phyloP scores from a whole-genome alignment of 2,113 vertebrate genomes.

The Formicarius rufipectus region DNA sequence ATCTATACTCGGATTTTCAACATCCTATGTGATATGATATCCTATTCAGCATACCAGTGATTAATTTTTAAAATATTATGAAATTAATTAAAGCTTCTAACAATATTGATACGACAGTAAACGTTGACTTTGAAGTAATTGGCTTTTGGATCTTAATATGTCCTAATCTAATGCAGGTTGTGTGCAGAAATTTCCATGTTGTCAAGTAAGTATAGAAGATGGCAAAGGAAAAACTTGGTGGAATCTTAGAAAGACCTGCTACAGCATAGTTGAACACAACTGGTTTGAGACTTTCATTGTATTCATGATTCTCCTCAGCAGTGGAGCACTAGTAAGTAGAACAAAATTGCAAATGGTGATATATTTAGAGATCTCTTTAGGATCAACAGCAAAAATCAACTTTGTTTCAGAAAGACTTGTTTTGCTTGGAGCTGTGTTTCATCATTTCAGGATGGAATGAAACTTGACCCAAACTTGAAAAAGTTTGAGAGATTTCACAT shows the following conservation, averaged over 20 bases:
- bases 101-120: not conserved
- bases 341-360: not conserved
- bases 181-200: conserved; percentile 84
- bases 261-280: conserved; percentile 94
- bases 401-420: not conserved
- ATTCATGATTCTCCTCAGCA: conserved; percentile 98
- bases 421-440: not conserved
- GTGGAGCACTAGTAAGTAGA: conserved; percentile 90
- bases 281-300: conserved; percentile 99
- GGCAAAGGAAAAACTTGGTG: conserved; percentile 93
- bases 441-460: not conserved
- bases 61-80: not conserved
- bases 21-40: not conserved
- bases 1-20: not conserved
- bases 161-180: conserved; percentile 77
- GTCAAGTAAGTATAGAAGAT: conserved; percentile 89
- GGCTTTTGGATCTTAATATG: not conserved
- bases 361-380: not conserved
- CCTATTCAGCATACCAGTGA: not conserved
- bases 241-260: conserved; percentile 93
- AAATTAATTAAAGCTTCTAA: not conserved
- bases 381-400: not conserved
- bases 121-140: not conserved
- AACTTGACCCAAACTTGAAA: not conserved
- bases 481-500: not conserved